phyloP scores from a whole-genome alignment of 2,797 vertebrate genomes.

The Coreius guichenoti region DNA sequence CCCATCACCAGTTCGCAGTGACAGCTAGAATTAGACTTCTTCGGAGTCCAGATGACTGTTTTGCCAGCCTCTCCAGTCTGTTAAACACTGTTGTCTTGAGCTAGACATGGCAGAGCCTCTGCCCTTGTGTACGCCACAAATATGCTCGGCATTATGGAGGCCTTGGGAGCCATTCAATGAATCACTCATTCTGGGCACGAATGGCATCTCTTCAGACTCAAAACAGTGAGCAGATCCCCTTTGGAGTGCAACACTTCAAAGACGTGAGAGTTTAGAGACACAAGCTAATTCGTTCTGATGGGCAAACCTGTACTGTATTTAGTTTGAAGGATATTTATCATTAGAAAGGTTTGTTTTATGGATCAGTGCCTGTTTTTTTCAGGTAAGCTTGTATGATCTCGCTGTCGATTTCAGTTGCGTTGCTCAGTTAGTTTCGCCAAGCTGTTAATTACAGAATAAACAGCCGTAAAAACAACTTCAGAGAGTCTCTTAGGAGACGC shows the following conservation, averaged over 20 bases:
- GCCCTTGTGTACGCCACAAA: constrained; percentile 43
- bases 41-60: constrained; percentile 50
- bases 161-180: constrained; percentile 34
- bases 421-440: constrained; percentile 32
- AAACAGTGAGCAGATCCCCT: constrained; percentile 20
- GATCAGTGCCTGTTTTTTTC: constrained; percentile 24
- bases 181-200: constrained; percentile 32
- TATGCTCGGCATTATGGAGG: constrained; percentile 36
- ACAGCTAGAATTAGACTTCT: constrained; percentile 29
- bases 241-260: not conserved
- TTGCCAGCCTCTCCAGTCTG: constrained; percentile 40
- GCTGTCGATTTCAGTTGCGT: constrained; percentile 20
- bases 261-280: not conserved
- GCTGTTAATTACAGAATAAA: constrained; percentile 46
- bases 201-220: constrained; percentile 26
- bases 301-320: not conserved
- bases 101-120: constrained; percentile 51
- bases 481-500: constrained; percentile 24
- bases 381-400: constrained; percentile 27
- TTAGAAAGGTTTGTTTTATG: constrained; percentile 37
- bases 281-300: not conserved
- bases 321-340: constrained; percentile 35
- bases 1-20: not conserved
- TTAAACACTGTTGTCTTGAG: constrained; percentile 43
- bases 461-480: constrained; percentile 48